Conservation (phyloP, 2,113 vertebrate species). For the Ochotona curzoniae region DNA sequence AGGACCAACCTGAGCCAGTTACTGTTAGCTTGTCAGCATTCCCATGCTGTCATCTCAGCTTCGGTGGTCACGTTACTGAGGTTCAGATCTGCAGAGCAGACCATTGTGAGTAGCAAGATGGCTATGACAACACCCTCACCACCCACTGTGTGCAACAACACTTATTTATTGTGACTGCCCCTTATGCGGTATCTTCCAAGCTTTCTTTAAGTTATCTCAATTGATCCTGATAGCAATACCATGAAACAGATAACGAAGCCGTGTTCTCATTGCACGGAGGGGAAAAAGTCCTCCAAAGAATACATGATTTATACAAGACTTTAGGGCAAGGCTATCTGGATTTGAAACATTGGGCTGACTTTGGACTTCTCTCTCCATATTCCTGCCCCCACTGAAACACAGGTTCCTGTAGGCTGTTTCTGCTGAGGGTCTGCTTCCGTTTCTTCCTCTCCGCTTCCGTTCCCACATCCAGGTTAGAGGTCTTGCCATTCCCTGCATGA, state of each 20-base stretch:
- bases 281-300: background rate
- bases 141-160: too few relatives aligned
- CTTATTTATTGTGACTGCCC: background rate
- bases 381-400: background rate
- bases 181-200: background rate
- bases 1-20: background rate
- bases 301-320: background rate
- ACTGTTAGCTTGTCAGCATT: background rate
- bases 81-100: background rate
- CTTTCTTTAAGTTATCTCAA: background rate
- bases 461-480: background rate
- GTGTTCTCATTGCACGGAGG: background rate
- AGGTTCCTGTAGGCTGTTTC: background rate
- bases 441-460: constrained; percentile 44
- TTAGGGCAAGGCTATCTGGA: background rate
- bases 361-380: background rate
- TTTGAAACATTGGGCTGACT: background rate
- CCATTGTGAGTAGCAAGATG: background rate
- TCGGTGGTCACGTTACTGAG: background rate
- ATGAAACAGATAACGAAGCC: background rate
- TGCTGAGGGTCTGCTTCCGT: background rate
- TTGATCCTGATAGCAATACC: background rate
- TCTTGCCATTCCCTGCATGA: background rate
- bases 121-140: background rate
- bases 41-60: background rate